These are phyloP conservation scores for Cataglyphis rosenhaueri DNA, from an alignment of 2,888 invertebrate genomes.

Conservation along the genomic window DNA sequence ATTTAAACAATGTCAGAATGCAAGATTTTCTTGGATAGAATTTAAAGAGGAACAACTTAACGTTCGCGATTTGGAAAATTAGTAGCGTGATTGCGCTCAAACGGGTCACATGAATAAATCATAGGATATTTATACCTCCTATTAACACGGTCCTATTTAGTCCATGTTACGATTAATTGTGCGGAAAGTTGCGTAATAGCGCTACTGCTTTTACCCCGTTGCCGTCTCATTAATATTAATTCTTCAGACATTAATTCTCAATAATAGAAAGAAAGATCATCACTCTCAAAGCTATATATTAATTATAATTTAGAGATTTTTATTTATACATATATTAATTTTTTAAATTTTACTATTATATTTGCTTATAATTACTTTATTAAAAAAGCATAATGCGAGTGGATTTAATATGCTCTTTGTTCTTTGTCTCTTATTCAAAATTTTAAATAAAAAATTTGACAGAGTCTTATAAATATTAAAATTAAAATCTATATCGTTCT, in stretches of 20 bases:
- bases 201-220: slow-evolving; percentile 23
- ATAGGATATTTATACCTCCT: slow-evolving; percentile 30
- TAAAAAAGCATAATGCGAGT: not conserved
- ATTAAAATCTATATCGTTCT: slow-evolving; percentile 22
- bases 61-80: not conserved
- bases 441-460: not conserved
- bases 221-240: slow-evolving; percentile 18
- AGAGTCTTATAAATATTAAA: slow-evolving; percentile 18
- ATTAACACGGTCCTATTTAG: slow-evolving; percentile 25
- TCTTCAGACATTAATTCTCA: not conserved
- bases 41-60: not conserved
- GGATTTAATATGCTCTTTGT: not conserved
- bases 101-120: slow-evolving; percentile 17
- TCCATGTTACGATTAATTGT: slow-evolving; percentile 28
- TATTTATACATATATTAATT: not conserved
- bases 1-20: not conserved
- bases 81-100: not conserved
- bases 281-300: not conserved
- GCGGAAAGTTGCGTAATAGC: slow-evolving; percentile 34
- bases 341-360: not conserved
- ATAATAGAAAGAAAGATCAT: not conserved
- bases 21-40: not conserved
- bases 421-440: not conserved
- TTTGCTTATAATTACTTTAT: not conserved
- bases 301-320: not conserved